These are phyloP conservation scores for Lithophane semibrunnea DNA, from an alignment of 2,888 invertebrate species.

Conservation along the genomic window DNA sequence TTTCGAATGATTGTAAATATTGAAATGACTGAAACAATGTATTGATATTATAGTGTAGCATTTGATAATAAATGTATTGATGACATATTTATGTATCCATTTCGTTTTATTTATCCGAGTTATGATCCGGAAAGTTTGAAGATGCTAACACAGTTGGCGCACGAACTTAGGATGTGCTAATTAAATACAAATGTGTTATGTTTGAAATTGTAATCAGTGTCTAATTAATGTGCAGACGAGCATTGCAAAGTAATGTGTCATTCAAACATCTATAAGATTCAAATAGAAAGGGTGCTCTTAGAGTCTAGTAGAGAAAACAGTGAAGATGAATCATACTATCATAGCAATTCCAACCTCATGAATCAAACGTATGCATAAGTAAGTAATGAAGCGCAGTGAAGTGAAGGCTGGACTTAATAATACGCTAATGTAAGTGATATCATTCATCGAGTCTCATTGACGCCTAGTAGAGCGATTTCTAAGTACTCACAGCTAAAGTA, in stretches of 20 bases:
- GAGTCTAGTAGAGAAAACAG: slow-evolving; percentile 31
- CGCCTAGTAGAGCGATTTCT: slow-evolving; percentile 21
- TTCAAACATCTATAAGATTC: slow-evolving; percentile 11
- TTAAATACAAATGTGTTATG: slow-evolving; percentile 53
- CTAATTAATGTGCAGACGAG: slow-evolving; percentile 47
- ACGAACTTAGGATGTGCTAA: slow-evolving; percentile 56
- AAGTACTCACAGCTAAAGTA: slow-evolving; percentile 31
- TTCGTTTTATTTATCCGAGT: slow-evolving; percentile 61
- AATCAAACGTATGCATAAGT: slow-evolving; percentile 16
- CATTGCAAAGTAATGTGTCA: slow-evolving; percentile 23
- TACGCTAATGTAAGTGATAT: slow-evolving; percentile 52
- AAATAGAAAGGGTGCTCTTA: slow-evolving; percentile 25
- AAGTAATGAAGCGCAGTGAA: slow-evolving; percentile 10
- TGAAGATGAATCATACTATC: slow-evolving; percentile 35
- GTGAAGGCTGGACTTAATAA: slow-evolving; percentile 27
- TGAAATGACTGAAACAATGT: slow-evolving; percentile 67
- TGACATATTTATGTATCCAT: slow-evolving; percentile 56
- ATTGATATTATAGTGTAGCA: slow-evolving; percentile 68
- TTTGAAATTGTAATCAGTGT: slow-evolving; percentile 49
- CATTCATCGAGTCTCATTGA: slow-evolving; percentile 18
- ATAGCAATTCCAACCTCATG: slow-evolving; percentile 18
- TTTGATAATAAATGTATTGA: slow-evolving; percentile 72
- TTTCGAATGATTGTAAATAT: slow-evolving; percentile 67
- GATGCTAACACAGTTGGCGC: slow-evolving; percentile 32
- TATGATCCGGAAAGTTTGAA: slow-evolving; percentile 27